Conservation (phyloP, 2,888 invertebrate genomes). For the Drosophila helvetica region DNA sequence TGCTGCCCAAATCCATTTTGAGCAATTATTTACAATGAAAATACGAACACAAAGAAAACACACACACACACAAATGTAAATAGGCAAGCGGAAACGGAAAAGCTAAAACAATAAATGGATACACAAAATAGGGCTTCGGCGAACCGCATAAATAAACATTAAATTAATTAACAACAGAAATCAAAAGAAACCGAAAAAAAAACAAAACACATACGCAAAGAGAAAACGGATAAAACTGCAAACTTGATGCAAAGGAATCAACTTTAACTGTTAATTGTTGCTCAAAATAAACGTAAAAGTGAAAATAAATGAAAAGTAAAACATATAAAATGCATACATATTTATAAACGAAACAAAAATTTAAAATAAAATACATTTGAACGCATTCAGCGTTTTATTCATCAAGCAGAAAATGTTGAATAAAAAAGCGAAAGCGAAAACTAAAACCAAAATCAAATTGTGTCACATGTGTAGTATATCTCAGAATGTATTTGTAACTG, state of each 20-base stretch:
- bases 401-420: conserved; percentile 67
- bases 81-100: conserved; percentile 16
- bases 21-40: conserved; percentile 72
- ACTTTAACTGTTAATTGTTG: conserved; percentile 77
- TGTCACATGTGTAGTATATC: conserved; percentile 75
- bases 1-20: conserved; percentile 63
- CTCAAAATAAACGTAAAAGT: conserved; percentile 63
- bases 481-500: conserved; percentile 81
- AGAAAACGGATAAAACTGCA: conserved; percentile 40
- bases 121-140: conserved; percentile 44
- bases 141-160: conserved; percentile 48
- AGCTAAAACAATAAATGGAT: conserved; percentile 42
- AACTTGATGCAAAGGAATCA: conserved; percentile 62
- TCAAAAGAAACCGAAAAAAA: conserved; percentile 20
- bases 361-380: conserved; percentile 60
- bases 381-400: conserved; percentile 74
- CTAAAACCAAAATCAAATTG: conserved; percentile 72
- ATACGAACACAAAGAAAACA: conserved; percentile 30
- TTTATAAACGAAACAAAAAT: conserved; percentile 41
- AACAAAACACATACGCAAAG: not conserved
- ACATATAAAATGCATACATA: conserved; percentile 29
- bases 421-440: conserved; percentile 51
- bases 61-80: conserved; percentile 54
- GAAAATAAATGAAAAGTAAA: conserved; percentile 20
- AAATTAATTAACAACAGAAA: conserved; percentile 36